A percentile compares a stretch with the other conserved stretches of the same genome.
Evolutionary conservation across 2,888 invertebrate genomes (phyloP).

Genomic region (Masnerella sp.): DNA sequence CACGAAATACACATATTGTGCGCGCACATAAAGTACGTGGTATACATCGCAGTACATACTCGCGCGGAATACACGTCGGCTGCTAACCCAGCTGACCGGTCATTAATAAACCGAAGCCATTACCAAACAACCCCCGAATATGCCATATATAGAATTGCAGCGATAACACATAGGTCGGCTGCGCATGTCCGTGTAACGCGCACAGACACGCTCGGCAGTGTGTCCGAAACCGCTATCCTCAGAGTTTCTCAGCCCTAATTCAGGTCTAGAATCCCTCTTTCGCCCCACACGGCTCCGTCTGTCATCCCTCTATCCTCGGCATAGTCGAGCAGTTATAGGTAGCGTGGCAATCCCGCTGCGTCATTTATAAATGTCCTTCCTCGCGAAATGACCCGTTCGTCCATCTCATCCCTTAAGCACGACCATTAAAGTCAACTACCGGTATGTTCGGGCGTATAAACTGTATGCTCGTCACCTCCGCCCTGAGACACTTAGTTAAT

Average conservation of each 20-base stretch:
- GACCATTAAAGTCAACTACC: conserved; percentile 75
- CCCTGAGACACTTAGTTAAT: conserved; percentile 67
- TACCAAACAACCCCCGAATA: conserved; percentile 71
- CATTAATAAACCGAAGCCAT: conserved; percentile 77
- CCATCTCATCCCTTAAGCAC: conserved; percentile 75
- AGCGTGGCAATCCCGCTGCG: conserved; percentile 69
- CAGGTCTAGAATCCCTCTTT: conserved; percentile 63
- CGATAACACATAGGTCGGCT: conserved; percentile 53
- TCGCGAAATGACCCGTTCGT: conserved; percentile 76
- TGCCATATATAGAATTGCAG: conserved; percentile 55
- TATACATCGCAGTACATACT: conserved; percentile 60
- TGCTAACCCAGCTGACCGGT: conserved; percentile 74
- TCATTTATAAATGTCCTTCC: conserved; percentile 77
- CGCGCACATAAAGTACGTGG: conserved; percentile 31
- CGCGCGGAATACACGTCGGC: conserved; percentile 69
- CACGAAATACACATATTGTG: conserved; percentile 19
- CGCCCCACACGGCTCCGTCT: conserved; percentile 38
- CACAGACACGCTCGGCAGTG: conserved; percentile 42
- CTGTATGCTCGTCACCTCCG: conserved; percentile 62
- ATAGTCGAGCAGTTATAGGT: conserved; percentile 70
- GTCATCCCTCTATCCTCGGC: conserved; percentile 48
- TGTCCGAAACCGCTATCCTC: conserved; percentile 73
- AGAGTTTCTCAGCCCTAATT: conserved; percentile 70
- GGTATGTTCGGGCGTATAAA: conserved; percentile 64
- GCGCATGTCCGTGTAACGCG: conserved; percentile 21